A percentile compares a stretch with the other conserved stretches of the same genome.
Conservation (phyloP, 2,888 invertebrate genomes). For the Euplexia lucipara region DNA sequence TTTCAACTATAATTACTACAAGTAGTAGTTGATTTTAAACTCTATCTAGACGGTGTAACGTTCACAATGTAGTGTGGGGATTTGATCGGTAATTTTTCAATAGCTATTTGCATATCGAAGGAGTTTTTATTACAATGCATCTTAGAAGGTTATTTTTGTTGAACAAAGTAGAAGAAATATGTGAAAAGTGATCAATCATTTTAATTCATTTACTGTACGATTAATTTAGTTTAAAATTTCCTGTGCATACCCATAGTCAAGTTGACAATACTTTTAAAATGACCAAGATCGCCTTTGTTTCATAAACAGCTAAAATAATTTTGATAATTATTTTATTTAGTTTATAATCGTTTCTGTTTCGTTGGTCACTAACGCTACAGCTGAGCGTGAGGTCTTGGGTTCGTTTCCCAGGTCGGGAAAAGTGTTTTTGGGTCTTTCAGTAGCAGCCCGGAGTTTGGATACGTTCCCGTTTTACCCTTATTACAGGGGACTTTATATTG, state of each 20-base stretch:
- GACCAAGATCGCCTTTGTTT: conserved; percentile 1
- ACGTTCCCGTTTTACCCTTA: too few relatives aligned
- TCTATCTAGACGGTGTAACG: conserved; percentile 49
- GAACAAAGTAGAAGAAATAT: conserved; percentile 5
- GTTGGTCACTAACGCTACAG: too few relatives aligned
- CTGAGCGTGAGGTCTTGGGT: too few relatives aligned
- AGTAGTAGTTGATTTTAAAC: conserved; percentile 60
- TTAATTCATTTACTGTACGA: conserved; percentile 2
- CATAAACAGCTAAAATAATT: conserved; percentile 12
- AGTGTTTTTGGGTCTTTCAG: too few relatives aligned
- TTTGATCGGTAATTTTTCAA: conserved; percentile 22
- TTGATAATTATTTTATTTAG: not conserved
- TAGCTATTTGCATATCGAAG: conserved; percentile 38
- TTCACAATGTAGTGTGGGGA: conserved; percentile 25
- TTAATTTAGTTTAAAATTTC: conserved; percentile 12
- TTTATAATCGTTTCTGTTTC: too few relatives aligned
- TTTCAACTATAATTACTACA: conserved; percentile 69
- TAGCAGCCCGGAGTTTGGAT: too few relatives aligned
- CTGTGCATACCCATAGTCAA: not conserved
- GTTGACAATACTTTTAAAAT: conserved; percentile 18
- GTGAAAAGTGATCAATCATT: conserved; percentile 6
- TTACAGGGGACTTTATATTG: too few relatives aligned
- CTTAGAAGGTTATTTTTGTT: conserved; percentile 29
- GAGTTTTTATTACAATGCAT: conserved; percentile 24
- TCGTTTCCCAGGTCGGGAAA: too few relatives aligned